These are phyloP conservation scores for Strigamia crassipes DNA, from an alignment of 2,888 invertebrate genomes.

Conservation along the genomic window DNA sequence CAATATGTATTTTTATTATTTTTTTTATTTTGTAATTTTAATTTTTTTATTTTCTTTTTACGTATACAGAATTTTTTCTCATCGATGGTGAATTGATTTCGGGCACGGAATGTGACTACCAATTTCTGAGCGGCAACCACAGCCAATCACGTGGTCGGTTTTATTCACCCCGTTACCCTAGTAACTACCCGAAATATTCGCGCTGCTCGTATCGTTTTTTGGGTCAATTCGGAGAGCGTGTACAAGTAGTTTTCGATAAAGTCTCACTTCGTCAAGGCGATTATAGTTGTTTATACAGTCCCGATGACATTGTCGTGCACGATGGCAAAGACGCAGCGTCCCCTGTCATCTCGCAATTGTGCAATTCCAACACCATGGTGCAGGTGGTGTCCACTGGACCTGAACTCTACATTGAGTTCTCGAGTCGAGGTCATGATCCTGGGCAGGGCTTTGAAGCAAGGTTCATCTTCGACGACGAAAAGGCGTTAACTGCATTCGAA, in stretches of 20 bases:
- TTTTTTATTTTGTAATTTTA: neutral
- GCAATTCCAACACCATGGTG: slow-evolving; percentile 76
- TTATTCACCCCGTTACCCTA: slow-evolving; percentile 93
- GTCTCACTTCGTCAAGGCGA: slow-evolving; percentile 76
- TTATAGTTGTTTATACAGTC: slow-evolving; percentile 76
- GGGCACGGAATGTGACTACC: slow-evolving; percentile 82
- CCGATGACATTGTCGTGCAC: slow-evolving; percentile 82
- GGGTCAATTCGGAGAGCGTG: slow-evolving; percentile 71
- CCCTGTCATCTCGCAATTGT: slow-evolving; percentile 79
- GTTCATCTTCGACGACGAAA: slow-evolving; percentile 54
- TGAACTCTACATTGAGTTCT: slow-evolving; percentile 80
- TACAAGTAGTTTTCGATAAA: slow-evolving; percentile 82
- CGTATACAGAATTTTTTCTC: slow-evolving; percentile 74
- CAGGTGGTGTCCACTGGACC: slow-evolving; percentile 83
- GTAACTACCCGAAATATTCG: slow-evolving; percentile 89
- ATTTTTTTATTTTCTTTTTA: neutral
- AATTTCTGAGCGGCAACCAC: slow-evolving; percentile 76
- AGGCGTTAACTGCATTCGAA: slow-evolving; percentile 34
- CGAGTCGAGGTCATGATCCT: slow-evolving; percentile 78
- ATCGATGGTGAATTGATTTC: slow-evolving; percentile 77
- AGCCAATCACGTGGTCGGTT: slow-evolving; percentile 75
- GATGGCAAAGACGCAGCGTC: slow-evolving; percentile 76
- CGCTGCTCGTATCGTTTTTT: slow-evolving; percentile 87
- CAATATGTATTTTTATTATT: neutral
- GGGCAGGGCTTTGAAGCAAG: slow-evolving; percentile 79